Evolutionary conservation across 2,113 vertebrate species (phyloP), one percentile per base, ranked within the genome.

Genomic region (Notechis scutatus): DNA sequence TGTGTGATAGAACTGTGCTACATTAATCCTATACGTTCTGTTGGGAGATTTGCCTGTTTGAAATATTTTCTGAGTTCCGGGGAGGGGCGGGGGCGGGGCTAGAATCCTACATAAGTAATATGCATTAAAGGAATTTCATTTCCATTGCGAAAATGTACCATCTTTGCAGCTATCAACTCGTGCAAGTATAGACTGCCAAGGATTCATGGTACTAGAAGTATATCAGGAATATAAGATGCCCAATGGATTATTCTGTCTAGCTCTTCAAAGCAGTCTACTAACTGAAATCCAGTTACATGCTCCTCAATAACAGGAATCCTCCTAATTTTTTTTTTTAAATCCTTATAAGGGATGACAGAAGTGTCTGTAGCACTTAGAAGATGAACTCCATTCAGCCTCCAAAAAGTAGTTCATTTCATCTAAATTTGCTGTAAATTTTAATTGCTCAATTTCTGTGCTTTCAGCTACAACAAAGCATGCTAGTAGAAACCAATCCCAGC

Each of bases 51-150:
- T 89, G 54, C 54, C 34, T 2, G 9, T 42, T 57, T 39, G n/a
- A 57, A 89, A 89, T 89, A 39, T 57, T 89, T 89, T 39, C n/a
- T 34, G 18, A 56, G n/a, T 34, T 88, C 20, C 34, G 1, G 4
- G 7, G 6, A 11, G 1, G 3, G 3, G 4, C 1, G 1, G 3
- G 4, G 7, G 0, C 2, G 21, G 0, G 1, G 1, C 3, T 21
- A 57, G 87, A 42, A 56, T n/a, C 18, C 15, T 55, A 20, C 52
- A 88, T 34, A 12, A 18, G 18, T 89, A 20, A 69, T 69, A 69
- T 87, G 24, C 8, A 10, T 89, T 5, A 89, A 39, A 55, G n/a
- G 34, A 23, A 89, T 57, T 89, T 89, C 3, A 57, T 89, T 57
- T 57, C 18, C 54, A 89, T 20, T 21, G 34, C n/a, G 57, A 21